Evolutionary conservation across 2,113 vertebrate species (phyloP), one percentile per base, ranked within the genome.

Genomic region (Rhagologus leucostigma): DNA sequence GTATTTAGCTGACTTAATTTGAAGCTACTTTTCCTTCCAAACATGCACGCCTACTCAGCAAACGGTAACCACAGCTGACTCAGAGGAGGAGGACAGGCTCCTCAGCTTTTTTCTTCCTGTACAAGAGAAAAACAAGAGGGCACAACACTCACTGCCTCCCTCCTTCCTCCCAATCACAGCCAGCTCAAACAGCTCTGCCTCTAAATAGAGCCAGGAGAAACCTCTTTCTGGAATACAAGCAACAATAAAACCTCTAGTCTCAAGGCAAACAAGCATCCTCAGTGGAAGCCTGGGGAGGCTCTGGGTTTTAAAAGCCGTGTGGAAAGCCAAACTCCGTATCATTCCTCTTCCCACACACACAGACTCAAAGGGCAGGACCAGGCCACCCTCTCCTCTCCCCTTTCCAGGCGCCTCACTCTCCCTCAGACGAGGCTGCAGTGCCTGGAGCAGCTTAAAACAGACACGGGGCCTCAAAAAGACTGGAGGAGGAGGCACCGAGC

Each of bases 121-220:
- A 69, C 75, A 67, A 94, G 93, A 91, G 87, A 93, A 96, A 93
- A 95, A 96, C 90, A 94, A 97, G 92, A 94, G 92, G 93, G 90
- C 92, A 95, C 95, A 92, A 86, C 68, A 77, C 67, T 64, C 81
- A 60, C 2, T 84, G 94, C 94, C 84, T 91, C 67, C 78, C 84
- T 85, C 89, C 59, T 89, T 93, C 91, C 84, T 96, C 82, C 83
- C 88, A 81, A 41, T 86, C 94, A 85, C 64, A 64, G 76, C 81
- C 84, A 74, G 80, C 82, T 86, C 90, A 85, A 95, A 95, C 84
- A 89, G 81, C 74, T 14, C 87, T 22, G 56, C 50, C 75, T 79
- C 33, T 19, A 52, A 76, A 69, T 0, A 29, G 41, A 89, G 83
- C 80, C 75, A 68, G 70, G 22, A 91, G 68, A 80, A 79, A 73